Conservation (phyloP, 2,888 invertebrate genomes). For the Pollenia amentaria region DNA sequence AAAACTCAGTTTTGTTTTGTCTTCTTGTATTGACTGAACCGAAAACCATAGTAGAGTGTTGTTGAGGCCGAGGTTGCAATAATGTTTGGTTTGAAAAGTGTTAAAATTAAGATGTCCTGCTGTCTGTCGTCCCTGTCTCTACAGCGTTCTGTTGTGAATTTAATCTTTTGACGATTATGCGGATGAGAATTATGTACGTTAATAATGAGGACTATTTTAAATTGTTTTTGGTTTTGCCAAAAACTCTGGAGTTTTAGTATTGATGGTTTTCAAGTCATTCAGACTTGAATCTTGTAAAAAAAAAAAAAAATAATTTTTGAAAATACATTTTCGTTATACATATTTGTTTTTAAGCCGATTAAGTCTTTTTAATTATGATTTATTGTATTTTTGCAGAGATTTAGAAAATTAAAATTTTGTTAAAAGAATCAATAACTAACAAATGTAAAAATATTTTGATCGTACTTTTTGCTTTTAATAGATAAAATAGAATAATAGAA, state of each 20-base stretch:
- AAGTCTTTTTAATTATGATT: slow-evolving; percentile 70
- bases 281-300: slow-evolving; percentile 5
- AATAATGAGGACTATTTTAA: slow-evolving; percentile 4
- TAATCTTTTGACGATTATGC: slow-evolving; percentile 55
- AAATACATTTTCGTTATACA: neutral
- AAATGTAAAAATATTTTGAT: slow-evolving; percentile 56
- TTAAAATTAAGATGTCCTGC: slow-evolving; percentile 74
- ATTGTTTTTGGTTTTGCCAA: slow-evolving; percentile 1
- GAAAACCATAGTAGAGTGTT: slow-evolving; percentile 16
- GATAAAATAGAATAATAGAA: slow-evolving; percentile 28
- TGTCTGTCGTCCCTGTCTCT: slow-evolving; percentile 49
- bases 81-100: slow-evolving; percentile 67
- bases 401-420: slow-evolving; percentile 4
- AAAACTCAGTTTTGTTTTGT: slow-evolving; percentile 26
- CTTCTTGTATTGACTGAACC: slow-evolving; percentile 22
- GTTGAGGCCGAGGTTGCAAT: slow-evolving; percentile 29
- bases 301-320: neutral
- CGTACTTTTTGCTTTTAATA: neutral
- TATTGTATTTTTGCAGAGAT: slow-evolving; percentile 49
- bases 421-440: neutral
- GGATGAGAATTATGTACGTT: slow-evolving; percentile 16
- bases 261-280: slow-evolving; percentile 40
- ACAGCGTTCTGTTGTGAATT: slow-evolving; percentile 36
- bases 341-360: slow-evolving; percentile 68
- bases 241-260: slow-evolving; percentile 12